These are phyloP conservation scores for Taeniopygia guttata DNA, from an alignment of 2,797 vertebrate genomes.

Conservation along the genomic window DNA sequence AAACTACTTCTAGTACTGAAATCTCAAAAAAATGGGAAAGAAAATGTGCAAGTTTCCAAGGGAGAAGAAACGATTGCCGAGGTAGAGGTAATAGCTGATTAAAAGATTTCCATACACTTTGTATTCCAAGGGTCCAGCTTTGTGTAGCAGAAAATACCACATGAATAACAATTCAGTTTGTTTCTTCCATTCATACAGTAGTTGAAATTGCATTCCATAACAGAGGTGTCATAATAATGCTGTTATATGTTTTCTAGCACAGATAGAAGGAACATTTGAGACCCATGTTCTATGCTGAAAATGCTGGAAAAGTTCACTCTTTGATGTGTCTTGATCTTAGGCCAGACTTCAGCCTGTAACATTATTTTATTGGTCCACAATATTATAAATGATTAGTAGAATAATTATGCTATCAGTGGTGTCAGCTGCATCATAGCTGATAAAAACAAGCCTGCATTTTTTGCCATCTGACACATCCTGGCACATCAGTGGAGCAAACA, in stretches of 20 bases:
- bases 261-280: not conserved
- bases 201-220: not conserved
- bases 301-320: not conserved
- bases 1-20: not conserved
- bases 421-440: not conserved
- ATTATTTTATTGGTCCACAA: not conserved
- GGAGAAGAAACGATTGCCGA: not conserved
- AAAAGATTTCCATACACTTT: not conserved
- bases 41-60: not conserved
- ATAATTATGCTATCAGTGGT: not conserved
- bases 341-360: not conserved
- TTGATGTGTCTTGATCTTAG: not conserved
- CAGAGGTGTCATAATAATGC: not conserved
- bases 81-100: not conserved
- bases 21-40: not conserved
- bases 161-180: not conserved
- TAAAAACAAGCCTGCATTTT: not conserved
- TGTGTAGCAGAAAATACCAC: not conserved
- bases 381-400: not conserved
- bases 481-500: not conserved
- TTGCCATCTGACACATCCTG: not conserved
- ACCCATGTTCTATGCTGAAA: not conserved
- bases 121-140: not conserved
- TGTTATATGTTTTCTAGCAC: not conserved
- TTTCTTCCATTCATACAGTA: not conserved